A percentile compares a stretch with the other conserved stretches of the same genome.
Conservation (phyloP, 2,797 vertebrate genomes). For the Geotrypetes seraphini region DNA sequence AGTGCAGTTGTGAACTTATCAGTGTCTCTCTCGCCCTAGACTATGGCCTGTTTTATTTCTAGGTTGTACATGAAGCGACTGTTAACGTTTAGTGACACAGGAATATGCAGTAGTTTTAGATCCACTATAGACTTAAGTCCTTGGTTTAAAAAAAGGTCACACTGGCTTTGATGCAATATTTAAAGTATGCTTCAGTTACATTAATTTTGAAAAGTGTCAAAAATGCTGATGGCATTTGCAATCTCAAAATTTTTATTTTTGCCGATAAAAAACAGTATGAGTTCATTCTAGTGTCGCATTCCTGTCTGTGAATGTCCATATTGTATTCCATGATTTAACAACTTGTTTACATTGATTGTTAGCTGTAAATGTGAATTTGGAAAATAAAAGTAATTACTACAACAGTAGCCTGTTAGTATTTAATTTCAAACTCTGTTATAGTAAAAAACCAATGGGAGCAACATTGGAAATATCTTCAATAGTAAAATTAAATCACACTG, state of each 20-base stretch:
- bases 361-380: constrained; percentile 97
- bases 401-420: background rate
- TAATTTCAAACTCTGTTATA: no score
- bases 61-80: no score
- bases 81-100: no score
- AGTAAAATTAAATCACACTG: no score
- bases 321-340: constrained; percentile 87
- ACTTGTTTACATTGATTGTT: constrained; percentile 86
- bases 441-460: no score
- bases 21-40: no score
- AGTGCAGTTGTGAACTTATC: no score
- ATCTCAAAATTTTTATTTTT: constrained; percentile 40
- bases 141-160: constrained; percentile 21
- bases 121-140: no score
- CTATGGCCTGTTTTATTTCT: no score
- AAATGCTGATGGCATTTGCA: constrained; percentile 44
- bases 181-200: background rate
- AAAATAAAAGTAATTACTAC: constrained; percentile 89
- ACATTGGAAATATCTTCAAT: no score
- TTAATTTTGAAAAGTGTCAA: background rate
- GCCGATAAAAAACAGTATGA: constrained; percentile 61
- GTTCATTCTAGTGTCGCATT: constrained; percentile 80
- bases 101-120: no score
- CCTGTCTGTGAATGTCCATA: constrained; percentile 78
- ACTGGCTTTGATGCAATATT: constrained; percentile 11